Conservation (phyloP, 2,888 invertebrate genomes). For the Euplexia lucipara region DNA sequence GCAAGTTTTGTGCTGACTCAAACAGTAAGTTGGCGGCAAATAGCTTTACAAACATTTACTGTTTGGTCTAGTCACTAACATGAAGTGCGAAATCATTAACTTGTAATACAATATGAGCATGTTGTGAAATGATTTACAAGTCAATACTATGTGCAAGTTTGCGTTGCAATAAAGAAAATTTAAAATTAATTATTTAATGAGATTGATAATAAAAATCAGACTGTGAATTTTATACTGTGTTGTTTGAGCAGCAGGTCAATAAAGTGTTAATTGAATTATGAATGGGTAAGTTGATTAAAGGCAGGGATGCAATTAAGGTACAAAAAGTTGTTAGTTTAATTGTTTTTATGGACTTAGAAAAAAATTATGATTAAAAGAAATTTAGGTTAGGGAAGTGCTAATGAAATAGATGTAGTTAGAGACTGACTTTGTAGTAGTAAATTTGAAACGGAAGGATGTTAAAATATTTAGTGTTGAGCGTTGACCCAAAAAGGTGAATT, state of each 20-base stretch:
- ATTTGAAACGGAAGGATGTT: neutral
- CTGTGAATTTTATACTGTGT: neutral
- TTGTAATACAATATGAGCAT: slow-evolving; percentile 25
- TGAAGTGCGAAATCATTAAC: slow-evolving; percentile 41
- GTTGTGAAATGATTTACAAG: slow-evolving; percentile 31
- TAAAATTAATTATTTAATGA: neutral
- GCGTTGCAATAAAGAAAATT: neutral
- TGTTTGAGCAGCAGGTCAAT: slow-evolving; percentile 10
- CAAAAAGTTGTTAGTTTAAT: slow-evolving; percentile 3
- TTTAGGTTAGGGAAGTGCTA: neutral
- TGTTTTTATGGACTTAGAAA: neutral
- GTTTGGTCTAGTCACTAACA: slow-evolving; percentile 21
- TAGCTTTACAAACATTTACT: slow-evolving; percentile 36
- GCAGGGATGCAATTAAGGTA: neutral
- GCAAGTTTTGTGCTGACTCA: slow-evolving; percentile 46
- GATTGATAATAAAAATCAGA: neutral
- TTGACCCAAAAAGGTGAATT: neutral
- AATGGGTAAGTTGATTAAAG: neutral
- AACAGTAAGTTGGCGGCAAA: slow-evolving; percentile 37
- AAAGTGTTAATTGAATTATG: slow-evolving; percentile 10
- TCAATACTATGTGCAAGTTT: slow-evolving; percentile 11
- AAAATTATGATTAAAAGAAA: neutral
- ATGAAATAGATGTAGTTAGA: neutral
- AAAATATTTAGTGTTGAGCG: neutral
- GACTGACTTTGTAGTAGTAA: neutral